A percentile compares a stretch with the other conserved stretches of the same genome.
These are phyloP conservation scores for Vandiemenella viatica DNA, from an alignment of 2,888 invertebrate species.

Conservation along the genomic window DNA sequence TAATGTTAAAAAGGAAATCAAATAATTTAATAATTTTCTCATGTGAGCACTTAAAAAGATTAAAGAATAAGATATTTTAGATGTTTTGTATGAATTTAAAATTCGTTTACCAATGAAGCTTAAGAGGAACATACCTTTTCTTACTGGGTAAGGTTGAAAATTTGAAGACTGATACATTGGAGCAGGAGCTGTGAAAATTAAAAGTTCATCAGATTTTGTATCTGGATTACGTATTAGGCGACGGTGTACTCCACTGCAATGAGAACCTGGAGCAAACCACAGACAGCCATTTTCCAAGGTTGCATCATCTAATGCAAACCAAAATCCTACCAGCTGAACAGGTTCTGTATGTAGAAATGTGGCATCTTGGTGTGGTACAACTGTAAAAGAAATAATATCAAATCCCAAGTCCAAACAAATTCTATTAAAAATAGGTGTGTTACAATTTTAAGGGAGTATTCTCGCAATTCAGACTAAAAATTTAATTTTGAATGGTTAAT, in stretches of 20 bases:
- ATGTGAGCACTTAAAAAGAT: no score
- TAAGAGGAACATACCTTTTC: slow-evolving; percentile 71
- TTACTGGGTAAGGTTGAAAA: slow-evolving; percentile 65
- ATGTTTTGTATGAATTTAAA: no score
- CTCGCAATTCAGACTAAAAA: no score
- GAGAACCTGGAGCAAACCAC: slow-evolving; percentile 83
- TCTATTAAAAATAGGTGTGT: no score
- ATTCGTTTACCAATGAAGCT: no score
- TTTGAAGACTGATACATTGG: slow-evolving; percentile 55
- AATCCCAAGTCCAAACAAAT: background rate
- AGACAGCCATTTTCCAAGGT: slow-evolving; percentile 88
- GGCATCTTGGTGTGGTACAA: slow-evolving; percentile 70
- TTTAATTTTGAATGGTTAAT: no score
- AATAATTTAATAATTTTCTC: no score
- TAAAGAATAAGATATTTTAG: no score
- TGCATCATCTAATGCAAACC: slow-evolving; percentile 93
- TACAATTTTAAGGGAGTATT: no score
- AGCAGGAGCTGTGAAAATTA: slow-evolving; percentile 53
- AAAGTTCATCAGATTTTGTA: slow-evolving; percentile 36
- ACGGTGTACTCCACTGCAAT: slow-evolving; percentile 65
- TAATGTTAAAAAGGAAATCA: no score
- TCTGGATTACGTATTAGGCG: slow-evolving; percentile 57
- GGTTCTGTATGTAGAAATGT: slow-evolving; percentile 79
- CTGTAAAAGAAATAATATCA: slow-evolving; percentile 30
- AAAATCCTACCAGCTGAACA: slow-evolving; percentile 62